Evolutionary conservation across 64 coral and sea anemone genomes (phyloP).

Genomic region (Stylophora pistillata): DNA sequence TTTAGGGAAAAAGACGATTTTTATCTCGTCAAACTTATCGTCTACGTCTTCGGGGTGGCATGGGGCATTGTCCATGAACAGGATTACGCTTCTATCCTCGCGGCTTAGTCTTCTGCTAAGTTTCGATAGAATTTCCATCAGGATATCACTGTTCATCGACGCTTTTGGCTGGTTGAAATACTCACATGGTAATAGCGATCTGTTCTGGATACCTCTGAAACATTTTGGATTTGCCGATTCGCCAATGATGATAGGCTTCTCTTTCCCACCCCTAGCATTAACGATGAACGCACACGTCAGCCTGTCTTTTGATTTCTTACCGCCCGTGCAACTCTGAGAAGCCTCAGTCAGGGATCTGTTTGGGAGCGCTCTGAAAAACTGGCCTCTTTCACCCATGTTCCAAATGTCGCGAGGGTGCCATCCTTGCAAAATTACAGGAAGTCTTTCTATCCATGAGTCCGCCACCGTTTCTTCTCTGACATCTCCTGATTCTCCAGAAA

Average conservation of each 20-base stretch:
- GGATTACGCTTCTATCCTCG: slow-evolving; percentile 52
- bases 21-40: slow-evolving; percentile 63
- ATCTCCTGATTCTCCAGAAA: slow-evolving; percentile 48
- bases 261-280: slow-evolving; percentile 46
- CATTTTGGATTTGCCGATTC: slow-evolving; percentile 55
- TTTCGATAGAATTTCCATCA: slow-evolving; percentile 55
- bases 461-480: slow-evolving; percentile 60
- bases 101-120: slow-evolving; percentile 40
- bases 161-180: slow-evolving; percentile 64
- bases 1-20: slow-evolving; percentile 59
- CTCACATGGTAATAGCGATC: slow-evolving; percentile 40
- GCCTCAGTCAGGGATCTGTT: background rate
- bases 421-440: slow-evolving; percentile 44
- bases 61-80: slow-evolving; percentile 60
- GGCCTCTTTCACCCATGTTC: background rate
- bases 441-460: slow-evolving; percentile 64
- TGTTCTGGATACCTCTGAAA: slow-evolving; percentile 53
- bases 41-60: slow-evolving; percentile 60
- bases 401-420: slow-evolving; percentile 18
- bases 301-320: slow-evolving; percentile 63
- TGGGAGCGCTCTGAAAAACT: background rate
- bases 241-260: slow-evolving; percentile 59
- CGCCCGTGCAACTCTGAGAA: background rate
- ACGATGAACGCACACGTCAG: slow-evolving; percentile 54
- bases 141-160: slow-evolving; percentile 61